Percentiles rank a stretch among this genome's conserved stretches.
phyloP scores from a whole-genome alignment of 2,888 invertebrate species.

The Germaria angustata region DNA sequence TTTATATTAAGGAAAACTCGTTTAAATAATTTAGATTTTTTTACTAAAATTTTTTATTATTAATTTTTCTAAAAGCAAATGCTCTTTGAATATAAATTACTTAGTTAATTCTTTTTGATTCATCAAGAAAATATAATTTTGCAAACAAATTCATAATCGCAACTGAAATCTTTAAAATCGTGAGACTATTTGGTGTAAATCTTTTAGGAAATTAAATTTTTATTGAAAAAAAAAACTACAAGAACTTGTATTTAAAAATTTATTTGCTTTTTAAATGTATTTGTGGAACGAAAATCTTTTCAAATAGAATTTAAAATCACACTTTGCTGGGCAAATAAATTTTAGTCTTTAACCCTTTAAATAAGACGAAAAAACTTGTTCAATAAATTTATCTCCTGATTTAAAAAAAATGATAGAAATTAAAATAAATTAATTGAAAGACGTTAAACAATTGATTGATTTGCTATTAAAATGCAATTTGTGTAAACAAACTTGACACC shows the following conservation, averaged over 20 bases:
- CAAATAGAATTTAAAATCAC: too few species aligned
- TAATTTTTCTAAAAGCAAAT: neutral
- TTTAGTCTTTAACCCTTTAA: neutral
- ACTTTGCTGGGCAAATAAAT: neutral
- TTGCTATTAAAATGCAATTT: neutral
- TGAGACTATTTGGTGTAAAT: neutral
- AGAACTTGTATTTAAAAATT: too few species aligned
- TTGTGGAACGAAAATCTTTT: neutral
- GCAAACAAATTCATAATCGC: neutral
- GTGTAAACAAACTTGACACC: neutral
- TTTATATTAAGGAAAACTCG: too few species aligned
- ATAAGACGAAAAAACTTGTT: neutral
- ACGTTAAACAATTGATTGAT: neutral
- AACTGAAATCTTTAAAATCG: neutral
- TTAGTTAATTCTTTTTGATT: slow-evolving; percentile 4
- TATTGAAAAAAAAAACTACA: neutral
- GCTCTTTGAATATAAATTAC: slow-evolving; percentile 35
- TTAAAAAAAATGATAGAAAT: too few species aligned
- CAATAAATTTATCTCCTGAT: neutral
- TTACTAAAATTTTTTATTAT: neutral
- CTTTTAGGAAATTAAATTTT: slow-evolving; percentile 11
- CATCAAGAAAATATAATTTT: neutral
- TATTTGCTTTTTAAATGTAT: neutral
- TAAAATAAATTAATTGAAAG: neutral
- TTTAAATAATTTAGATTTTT: neutral